These are phyloP conservation scores for Erebia aethiops DNA, from an alignment of 2,888 invertebrate genomes.

Conservation along the genomic window DNA sequence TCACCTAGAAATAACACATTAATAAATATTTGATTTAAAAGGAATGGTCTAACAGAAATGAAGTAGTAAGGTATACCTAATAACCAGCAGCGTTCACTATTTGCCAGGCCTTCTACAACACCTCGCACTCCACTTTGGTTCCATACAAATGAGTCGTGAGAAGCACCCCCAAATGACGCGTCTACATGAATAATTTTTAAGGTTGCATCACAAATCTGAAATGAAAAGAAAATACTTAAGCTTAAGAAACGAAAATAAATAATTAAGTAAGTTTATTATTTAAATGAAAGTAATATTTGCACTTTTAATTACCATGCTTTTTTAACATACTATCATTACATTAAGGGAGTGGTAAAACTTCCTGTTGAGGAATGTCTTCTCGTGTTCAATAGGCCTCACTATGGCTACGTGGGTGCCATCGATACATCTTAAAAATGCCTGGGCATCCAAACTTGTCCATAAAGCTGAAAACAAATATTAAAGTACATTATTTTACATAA, in stretches of 20 bases:
- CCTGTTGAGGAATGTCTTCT: neutral
- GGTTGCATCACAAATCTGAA: neutral
- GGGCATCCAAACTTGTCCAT: constrained; percentile 20
- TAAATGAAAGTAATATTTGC: neutral
- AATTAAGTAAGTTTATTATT: neutral
- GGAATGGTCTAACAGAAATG: neutral
- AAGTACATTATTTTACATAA: no score
- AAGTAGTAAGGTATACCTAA: neutral
- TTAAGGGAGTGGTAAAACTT: neutral
- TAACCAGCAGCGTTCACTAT: neutral
- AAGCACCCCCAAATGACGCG: constrained; percentile 1
- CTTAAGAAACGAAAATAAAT: no score
- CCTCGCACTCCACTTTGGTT: neutral
- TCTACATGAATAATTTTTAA: neutral
- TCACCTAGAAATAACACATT: constrained; percentile 22
- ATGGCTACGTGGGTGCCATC: neutral
- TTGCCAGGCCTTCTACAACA: neutral
- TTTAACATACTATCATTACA: neutral
- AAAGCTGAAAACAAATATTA: neutral
- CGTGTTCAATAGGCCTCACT: neutral
- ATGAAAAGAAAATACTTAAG: neutral
- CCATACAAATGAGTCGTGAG: neutral
- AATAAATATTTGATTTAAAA: neutral
- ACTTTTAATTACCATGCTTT: neutral
- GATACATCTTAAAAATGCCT: neutral